Base-by-base conservation (phyloP, 2,888 invertebrate species). In the Agrilus mali region DNA sequence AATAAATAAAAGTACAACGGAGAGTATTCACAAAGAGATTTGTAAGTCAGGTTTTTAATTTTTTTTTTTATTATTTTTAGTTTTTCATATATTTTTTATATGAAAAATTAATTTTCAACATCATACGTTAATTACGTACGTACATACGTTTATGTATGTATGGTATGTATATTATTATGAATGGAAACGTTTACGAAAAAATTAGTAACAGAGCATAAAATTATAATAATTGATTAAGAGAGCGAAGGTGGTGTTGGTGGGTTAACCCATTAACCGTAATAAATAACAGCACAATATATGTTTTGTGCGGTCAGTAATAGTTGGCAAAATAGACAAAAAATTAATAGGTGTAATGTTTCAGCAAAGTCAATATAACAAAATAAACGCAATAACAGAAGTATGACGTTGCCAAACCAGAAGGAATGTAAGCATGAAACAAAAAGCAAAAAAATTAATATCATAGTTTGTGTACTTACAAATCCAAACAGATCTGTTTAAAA, bases 381-480 rank as follows among this genome's bases (percentile, higher is more conserved):
- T 27, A 27, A 27, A 27, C 27, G 27, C 10, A 27, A 27, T 27
- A 27, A 40, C 27, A 40, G 39, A 45, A 45, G 43, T 46, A 42
- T 47, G 48, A 46, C 46, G 53, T 45, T 50, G 49, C 51, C 49
- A 51, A 50, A 51, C 51, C 56, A 50, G 50, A 54, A 27, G 27
- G 27, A 63, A 59, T 53, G 64, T 58, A 67, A 65, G 67, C 67
- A 67, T 66, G 66, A 64, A 67, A 67, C 63, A 66, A 56, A 58
- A 59, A 59, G 60, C 61, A 60, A 59, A 59, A 48, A 54, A 57
- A 54, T 55, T 53, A 58, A 53, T 51, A 47, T 50, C 27, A 27
- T 27, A 27, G 27, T 27, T 27, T 27, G 27, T 27, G 27, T 27
- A 27, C 27, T 27, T 27, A 27, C 27, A 27, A 27, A 27, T 27